phyloP scores from a whole-genome alignment of 1,140 invertebrate genomes.

The Bombus turneri region DNA sequence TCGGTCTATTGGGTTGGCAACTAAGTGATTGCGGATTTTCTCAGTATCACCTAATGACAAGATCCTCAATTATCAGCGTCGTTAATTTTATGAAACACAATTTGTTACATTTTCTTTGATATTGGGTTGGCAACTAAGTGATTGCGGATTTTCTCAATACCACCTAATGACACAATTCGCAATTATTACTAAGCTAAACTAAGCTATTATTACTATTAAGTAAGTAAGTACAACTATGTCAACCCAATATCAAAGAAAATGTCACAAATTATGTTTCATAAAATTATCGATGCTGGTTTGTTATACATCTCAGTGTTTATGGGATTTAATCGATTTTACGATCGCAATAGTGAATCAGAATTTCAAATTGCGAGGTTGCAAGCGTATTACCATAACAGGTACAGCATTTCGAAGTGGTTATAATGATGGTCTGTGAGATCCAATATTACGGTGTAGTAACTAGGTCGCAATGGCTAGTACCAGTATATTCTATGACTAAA shows the following conservation, averaged over 20 bases:
- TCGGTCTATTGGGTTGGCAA: background rate
- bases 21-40: too few species aligned
- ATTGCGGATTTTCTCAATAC: too few species aligned
- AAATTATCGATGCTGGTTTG: too few species aligned
- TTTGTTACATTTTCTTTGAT: too few species aligned
- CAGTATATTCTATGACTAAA: slow-evolving; percentile 52
- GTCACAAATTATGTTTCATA: background rate
- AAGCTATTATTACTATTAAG: too few species aligned
- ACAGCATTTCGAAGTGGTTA: slow-evolving; percentile 14
- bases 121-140: too few species aligned
- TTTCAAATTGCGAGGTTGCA: background rate
- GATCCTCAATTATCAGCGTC: too few species aligned
- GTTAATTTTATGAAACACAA: too few species aligned
- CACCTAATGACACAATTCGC: too few species aligned
- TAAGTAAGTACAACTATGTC: too few species aligned
- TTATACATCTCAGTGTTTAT: background rate
- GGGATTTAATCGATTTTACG: background rate
- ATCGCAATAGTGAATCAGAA: background rate
- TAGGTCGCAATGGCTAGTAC: slow-evolving; percentile 15
- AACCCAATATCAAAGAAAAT: background rate
- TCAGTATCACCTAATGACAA: too few species aligned
- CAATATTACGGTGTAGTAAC: slow-evolving; percentile 50
- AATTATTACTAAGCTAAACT: too few species aligned
- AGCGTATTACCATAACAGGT: slow-evolving; percentile 18
- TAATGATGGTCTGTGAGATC: slow-evolving; percentile 23